These are phyloP conservation scores for Nebria ingens DNA, from an alignment of 1,140 invertebrate genomes.

Conservation along the genomic window DNA sequence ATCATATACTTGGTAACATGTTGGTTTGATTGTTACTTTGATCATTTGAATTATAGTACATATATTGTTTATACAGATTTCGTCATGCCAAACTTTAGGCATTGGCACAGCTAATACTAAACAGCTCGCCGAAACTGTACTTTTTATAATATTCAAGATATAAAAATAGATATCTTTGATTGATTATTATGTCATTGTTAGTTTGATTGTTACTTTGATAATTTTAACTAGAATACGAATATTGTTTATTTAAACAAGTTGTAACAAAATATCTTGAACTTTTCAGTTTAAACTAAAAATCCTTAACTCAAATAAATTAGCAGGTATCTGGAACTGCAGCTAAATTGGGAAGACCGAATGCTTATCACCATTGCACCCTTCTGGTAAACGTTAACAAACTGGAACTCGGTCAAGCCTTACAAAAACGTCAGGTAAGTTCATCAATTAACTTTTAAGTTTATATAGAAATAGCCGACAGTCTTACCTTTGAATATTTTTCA, in stretches of 20 bases:
- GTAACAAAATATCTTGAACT: background rate
- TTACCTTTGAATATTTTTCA: constrained; percentile 9
- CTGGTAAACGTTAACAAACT: constrained; percentile 73
- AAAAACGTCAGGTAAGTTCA: constrained; percentile 53
- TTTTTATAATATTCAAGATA: too few species aligned
- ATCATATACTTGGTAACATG: too few species aligned
- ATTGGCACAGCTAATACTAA: too few species aligned
- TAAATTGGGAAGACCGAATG: constrained; percentile 70
- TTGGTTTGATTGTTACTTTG: too few species aligned
- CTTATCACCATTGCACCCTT: constrained; percentile 92
- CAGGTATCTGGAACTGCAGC: constrained; percentile 87
- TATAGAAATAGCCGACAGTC: background rate
- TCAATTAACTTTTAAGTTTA: constrained; percentile 11
- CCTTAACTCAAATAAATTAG: constrained; percentile 10
- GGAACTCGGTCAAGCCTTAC: constrained; percentile 52
- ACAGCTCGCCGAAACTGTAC: too few species aligned
- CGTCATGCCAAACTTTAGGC: too few species aligned
- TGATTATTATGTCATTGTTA: too few species aligned
- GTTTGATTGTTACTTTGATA: too few species aligned
- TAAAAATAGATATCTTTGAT: too few species aligned
- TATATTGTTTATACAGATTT: background rate
- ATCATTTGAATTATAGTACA: too few species aligned
- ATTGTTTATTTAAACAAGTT: too few species aligned
- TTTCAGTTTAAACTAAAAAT: background rate
- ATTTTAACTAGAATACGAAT: too few species aligned